Evolutionary conservation across 2,113 vertebrate genomes (phyloP).

Genomic region (Ctenomys sociabilis): DNA sequence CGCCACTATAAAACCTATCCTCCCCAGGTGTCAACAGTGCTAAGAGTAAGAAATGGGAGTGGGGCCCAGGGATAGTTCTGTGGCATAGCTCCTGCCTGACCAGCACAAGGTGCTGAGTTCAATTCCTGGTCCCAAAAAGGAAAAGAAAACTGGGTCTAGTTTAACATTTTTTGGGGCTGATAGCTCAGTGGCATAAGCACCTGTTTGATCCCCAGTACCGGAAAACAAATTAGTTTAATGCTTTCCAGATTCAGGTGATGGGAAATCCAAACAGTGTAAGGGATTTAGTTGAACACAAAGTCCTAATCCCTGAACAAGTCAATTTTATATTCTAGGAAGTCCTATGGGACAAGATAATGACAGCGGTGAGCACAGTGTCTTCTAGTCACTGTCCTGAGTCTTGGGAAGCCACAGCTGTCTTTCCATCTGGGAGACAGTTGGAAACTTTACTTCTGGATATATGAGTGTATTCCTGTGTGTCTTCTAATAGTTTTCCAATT

Average conservation of each 20-base stretch:
- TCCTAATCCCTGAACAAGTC: neutral
- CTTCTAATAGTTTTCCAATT: neutral
- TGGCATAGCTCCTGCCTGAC: too few species aligned
- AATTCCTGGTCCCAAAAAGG: too few species aligned
- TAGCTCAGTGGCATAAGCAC: too few species aligned
- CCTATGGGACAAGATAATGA: neutral
- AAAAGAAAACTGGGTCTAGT: too few species aligned
- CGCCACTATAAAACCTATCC: neutral
- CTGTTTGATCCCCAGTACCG: too few species aligned
- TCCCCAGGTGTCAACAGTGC: rapidly evolving
- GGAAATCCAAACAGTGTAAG: neutral
- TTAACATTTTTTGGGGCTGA: too few species aligned
- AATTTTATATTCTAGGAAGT: neutral
- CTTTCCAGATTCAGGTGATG: neutral
- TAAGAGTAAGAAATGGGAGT: neutral
- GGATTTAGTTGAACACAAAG: neutral
- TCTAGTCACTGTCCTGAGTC: neutral
- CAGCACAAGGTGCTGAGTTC: too few species aligned
- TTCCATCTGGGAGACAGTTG: neutral
- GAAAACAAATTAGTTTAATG: neutral
- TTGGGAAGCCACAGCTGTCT: neutral
- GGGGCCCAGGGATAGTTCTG: too few species aligned
- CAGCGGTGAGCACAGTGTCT: neutral
- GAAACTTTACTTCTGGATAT: neutral
- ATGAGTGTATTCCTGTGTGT: neutral